Evolutionary conservation across 2,113 vertebrate species (phyloP), one percentile per base, ranked within the genome.

Genomic region (Sphaerodactylus townsendi): DNA sequence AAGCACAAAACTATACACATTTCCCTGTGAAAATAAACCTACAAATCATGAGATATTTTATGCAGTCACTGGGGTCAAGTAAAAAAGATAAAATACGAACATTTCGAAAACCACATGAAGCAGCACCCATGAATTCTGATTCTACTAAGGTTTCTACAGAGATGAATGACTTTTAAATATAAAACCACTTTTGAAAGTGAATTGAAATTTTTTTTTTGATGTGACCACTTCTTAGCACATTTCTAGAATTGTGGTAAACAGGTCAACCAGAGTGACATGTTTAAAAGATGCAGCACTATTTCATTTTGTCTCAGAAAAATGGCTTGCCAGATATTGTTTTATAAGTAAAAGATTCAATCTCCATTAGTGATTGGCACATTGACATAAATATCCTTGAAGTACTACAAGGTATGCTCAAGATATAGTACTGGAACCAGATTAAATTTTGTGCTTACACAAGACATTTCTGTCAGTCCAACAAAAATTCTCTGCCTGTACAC

Each of bases 101-200:
- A 56, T 44, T 69, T 59, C 21, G 66, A 64, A 39, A 17, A 50
- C 68, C 39, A 76, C 70, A 82, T 21, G 81, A 71, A 88, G 76
- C 66, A 73, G 83, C 10, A 65, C 56, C 53, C 14, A 17, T 46
- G 71, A 39, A 50, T 30, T 33, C 4, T 28, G 76, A 79, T 69
- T 79, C 59, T 44, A 19, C 69, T 46, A 64, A 56, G 48, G 44
- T 78, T 9, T 76, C 56, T 89, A 77, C 83, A 84, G 85, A 62
- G 80, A 84, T 46, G 62, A 30, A n/a, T 33, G 86, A 75, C 82
- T 88, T 35, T 53, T 69, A 33, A 56, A 71, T 6, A 77, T 56
- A 73, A 86, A 90, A 79, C 68, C 39, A 77, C 9, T 68, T 82
- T 89, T 77, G 30, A 13, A 33, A 74, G 77, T 19, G 30, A 56